Base-by-base conservation (phyloP, 2,888 invertebrate genomes). In the Agapetus fuscipes region DNA sequence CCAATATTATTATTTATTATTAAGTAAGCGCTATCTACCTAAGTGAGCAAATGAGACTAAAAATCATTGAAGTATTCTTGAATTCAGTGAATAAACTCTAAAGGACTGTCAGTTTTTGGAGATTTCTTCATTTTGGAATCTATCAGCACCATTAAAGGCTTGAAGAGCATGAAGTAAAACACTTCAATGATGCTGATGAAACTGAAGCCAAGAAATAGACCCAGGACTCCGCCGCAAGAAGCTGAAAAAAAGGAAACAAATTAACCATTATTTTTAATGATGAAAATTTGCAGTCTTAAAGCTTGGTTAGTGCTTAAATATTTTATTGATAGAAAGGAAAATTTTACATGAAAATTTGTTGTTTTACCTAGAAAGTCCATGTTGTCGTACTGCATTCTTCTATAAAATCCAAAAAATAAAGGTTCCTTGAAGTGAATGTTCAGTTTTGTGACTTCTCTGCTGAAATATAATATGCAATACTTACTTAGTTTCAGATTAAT, bases 161-260 rank as follows among this genome's bases (percentile, higher is more conserved):
- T 60, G 2, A 68, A 50, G 1, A 66, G 39, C 2, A 66, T 59
- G 40, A 67, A 70, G 51, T 61, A 69, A 1, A 66, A 48, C 1
- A 70, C 46, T 45, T 70, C 69, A 0, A 66, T 66, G 0, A 67
- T 60, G 37, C 67, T 68, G 49, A 70, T 67, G 48, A 67, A 64
- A 49, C 69, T 69, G 54, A 69, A 70, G 2, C 69, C 69, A 2
- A 69, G 56, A 48, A 68, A 70, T 7, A 70, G 51, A 43, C 69
- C 66, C n/a, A 70, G 57, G 1, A 70, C 57, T 24, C 69, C 69
- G 2, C 69, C 69, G 4, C 66, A 62, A 1, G 68, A 66, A 50
- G 66, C 69, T 69, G 42, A 30, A 46, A 45, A 26, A 14, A 41
- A 37, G 52, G 1, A 51, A 50, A 7, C 24, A 24, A 24, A 24